phyloP scores from a whole-genome alignment of 2,113 vertebrate species.

The Haemorhous mexicanus region DNA sequence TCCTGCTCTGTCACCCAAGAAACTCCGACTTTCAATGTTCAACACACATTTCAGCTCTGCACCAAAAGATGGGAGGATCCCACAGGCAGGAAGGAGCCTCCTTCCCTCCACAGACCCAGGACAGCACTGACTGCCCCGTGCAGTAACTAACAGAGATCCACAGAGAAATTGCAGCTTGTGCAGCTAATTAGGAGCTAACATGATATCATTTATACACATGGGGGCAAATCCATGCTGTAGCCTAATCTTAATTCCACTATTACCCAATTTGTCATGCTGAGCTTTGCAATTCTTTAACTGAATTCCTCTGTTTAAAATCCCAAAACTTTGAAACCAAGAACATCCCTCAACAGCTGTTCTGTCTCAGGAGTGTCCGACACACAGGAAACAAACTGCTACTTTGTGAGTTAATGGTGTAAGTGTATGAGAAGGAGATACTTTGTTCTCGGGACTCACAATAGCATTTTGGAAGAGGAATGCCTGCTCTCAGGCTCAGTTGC shows the following conservation, averaged over 20 bases:
- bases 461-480: not conserved
- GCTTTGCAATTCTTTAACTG: not conserved
- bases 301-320: not conserved
- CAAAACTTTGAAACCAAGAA: not conserved
- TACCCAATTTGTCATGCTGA: not conserved
- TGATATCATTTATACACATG: not conserved
- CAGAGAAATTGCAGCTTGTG: not conserved
- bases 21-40: not conserved
- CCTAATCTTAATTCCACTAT: not conserved
- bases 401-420: not conserved
- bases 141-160: not conserved
- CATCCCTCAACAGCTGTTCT: not conserved
- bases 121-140: not conserved
- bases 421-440: not conserved
- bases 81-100: not conserved
- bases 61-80: not conserved
- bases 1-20: not conserved
- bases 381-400: not conserved
- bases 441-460: not conserved
- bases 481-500: not conserved
- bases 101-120: too few species aligned
- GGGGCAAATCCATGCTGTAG: not conserved
- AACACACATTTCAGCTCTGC: fast-evolving
- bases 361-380: fast-evolving
- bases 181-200: not conserved